phyloP scores from a whole-genome alignment of 2,888 invertebrate genomes.

The Myopa testacea region DNA sequence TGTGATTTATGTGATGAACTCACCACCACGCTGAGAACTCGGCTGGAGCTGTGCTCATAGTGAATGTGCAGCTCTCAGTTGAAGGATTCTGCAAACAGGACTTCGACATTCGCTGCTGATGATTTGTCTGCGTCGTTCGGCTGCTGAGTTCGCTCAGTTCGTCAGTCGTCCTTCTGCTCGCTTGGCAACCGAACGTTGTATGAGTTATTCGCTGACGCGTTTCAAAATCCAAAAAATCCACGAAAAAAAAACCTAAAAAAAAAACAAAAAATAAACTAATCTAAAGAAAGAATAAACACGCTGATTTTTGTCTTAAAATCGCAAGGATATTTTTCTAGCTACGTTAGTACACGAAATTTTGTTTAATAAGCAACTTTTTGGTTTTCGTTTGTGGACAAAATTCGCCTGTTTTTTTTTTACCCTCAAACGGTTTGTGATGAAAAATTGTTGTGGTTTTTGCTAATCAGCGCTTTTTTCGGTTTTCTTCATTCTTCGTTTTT shows the following conservation, averaged over 20 bases:
- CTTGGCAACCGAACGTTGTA: constrained; percentile 24
- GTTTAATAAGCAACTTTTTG: background rate
- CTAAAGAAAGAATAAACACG: background rate
- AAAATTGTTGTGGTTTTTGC: constrained; percentile 16
- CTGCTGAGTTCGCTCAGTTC: constrained; percentile 9
- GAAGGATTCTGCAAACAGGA: constrained; percentile 22
- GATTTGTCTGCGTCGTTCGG: background rate
- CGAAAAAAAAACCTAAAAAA: too few relatives aligned
- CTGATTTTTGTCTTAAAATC: constrained; percentile 1
- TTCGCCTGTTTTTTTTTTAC: background rate
- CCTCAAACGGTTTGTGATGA: background rate
- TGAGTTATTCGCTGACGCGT: background rate
- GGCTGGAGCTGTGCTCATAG: too few relatives aligned
- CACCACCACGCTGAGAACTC: background rate
- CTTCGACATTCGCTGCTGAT: background rate
- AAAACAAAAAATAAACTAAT: background rate
- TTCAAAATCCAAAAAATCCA: background rate
- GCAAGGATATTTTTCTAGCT: background rate
- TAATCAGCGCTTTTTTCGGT: constrained; percentile 1
- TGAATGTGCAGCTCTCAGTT: background rate
- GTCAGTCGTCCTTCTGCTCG: constrained; percentile 37
- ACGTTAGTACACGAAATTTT: background rate
- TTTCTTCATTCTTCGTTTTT: background rate
- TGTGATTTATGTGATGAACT: background rate
- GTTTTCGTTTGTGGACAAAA: background rate